Conservation (phyloP, 1,140 invertebrate species). For the Bombus breviceps region DNA sequence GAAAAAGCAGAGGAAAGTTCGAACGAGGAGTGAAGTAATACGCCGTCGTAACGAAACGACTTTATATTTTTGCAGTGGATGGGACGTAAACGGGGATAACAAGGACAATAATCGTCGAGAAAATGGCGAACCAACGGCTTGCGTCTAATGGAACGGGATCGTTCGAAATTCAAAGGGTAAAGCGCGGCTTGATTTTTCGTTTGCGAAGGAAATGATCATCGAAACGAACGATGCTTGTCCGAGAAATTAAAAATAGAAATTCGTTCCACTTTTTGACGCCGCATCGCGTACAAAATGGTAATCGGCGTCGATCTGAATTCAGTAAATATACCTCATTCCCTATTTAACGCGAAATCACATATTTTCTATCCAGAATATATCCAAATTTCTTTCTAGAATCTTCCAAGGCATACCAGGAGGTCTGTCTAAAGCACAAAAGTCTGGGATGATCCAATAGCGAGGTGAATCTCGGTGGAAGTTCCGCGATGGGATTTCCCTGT, state of each 20-base stretch:
- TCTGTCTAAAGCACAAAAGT: background rate
- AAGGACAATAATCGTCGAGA: background rate
- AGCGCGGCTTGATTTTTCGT: background rate
- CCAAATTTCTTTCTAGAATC: background rate
- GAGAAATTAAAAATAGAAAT: background rate
- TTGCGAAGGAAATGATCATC: background rate
- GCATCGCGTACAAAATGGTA: background rate
- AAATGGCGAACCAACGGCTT: background rate
- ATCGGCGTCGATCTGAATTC: background rate
- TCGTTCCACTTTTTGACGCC: background rate
- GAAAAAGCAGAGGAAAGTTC: background rate
- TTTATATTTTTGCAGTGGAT: background rate
- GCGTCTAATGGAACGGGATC: background rate
- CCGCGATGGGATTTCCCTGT: conserved; percentile 5
- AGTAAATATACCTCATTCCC: no score
- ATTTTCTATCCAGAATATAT: background rate
- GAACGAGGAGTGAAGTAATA: background rate
- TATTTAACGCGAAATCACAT: background rate
- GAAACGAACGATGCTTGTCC: background rate
- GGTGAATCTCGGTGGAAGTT: background rate
- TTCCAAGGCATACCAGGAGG: background rate
- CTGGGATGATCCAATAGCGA: background rate
- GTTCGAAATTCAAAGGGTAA: background rate
- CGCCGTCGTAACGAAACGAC: background rate
- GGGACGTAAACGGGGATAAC: background rate